A percentile compares a stretch with the other conserved stretches of the same genome.
phyloP scores from a whole-genome alignment of 2,113 vertebrate species.

The Arenaria interpres region DNA sequence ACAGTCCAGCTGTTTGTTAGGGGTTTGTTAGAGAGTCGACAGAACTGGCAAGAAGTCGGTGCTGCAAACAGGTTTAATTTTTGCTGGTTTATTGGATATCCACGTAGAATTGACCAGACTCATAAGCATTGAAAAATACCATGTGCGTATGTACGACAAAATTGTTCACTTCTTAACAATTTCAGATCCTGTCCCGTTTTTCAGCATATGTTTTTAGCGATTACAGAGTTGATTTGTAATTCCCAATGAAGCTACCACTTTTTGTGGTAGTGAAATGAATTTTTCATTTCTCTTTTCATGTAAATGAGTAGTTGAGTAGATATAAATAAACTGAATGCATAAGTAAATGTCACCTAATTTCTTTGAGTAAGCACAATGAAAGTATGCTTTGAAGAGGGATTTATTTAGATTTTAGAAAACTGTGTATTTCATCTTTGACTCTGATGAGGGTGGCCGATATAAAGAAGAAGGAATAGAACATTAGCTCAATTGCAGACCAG shows the following conservation, averaged over 20 bases:
- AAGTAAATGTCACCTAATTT: neutral
- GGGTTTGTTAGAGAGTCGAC: neutral
- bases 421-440: neutral
- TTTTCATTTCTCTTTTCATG: neutral
- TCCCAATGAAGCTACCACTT: neutral
- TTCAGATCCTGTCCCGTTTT: neutral
- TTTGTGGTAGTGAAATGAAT: neutral
- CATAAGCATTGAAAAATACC: neutral
- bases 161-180: neutral
- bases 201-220: neutral
- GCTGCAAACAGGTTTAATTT: neutral
- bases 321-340: slow-evolving; percentile 18
- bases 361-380: neutral
- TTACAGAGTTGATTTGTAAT: neutral
- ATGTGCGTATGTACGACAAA: neutral
- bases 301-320: neutral
- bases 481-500: neutral
- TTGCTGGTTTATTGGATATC: neutral
- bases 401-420: slow-evolving; percentile 18
- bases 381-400: slow-evolving; percentile 15
- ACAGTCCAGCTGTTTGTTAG: neutral
- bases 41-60: neutral
- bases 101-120: neutral
- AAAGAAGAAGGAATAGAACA: neutral
- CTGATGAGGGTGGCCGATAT: neutral